Conservation (phyloP, 1,140 invertebrate species). For the Monomorium pharaonis region DNA sequence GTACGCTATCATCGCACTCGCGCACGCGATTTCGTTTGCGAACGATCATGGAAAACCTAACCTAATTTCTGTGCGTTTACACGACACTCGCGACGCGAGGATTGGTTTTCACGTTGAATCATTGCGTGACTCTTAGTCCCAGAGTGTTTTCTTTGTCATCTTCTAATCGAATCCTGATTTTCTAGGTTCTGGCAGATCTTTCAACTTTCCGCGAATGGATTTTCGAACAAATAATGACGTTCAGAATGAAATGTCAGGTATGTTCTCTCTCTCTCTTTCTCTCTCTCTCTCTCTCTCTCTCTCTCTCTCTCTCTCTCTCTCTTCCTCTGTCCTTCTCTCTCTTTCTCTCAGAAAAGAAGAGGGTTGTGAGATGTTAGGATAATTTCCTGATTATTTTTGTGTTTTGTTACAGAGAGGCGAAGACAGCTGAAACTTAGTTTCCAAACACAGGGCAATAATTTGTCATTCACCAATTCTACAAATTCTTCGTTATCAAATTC, state of each 20-base stretch:
- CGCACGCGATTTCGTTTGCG: neutral
- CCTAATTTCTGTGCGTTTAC: constrained; percentile 26
- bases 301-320: no score
- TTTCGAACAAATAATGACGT: constrained; percentile 82
- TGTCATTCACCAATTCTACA: constrained; percentile 81
- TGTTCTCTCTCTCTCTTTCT: no score
- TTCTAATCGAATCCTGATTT: constrained; percentile 27
- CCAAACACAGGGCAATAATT: constrained; percentile 78
- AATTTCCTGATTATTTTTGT: neutral
- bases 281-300: no score
- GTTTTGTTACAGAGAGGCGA: constrained; percentile 78
- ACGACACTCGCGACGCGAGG: neutral
- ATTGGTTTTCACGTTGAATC: neutral
- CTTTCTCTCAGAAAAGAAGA: neutral
- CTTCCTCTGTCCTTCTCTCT: no score
- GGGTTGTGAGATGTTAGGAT: neutral
- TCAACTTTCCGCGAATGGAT: constrained; percentile 82
- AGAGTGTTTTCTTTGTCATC: no score
- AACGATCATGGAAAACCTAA: constrained; percentile 59
- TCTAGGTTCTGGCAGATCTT: constrained; percentile 79
- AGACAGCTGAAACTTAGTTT: constrained; percentile 83
- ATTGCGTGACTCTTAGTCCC: neutral
- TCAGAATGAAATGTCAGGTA: constrained; percentile 82
- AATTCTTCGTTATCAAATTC: constrained; percentile 81
- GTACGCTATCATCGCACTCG: constrained; percentile 57